Conservation (phyloP, 1,140 invertebrate species). For the Daktulosphaira vitifoliae region DNA sequence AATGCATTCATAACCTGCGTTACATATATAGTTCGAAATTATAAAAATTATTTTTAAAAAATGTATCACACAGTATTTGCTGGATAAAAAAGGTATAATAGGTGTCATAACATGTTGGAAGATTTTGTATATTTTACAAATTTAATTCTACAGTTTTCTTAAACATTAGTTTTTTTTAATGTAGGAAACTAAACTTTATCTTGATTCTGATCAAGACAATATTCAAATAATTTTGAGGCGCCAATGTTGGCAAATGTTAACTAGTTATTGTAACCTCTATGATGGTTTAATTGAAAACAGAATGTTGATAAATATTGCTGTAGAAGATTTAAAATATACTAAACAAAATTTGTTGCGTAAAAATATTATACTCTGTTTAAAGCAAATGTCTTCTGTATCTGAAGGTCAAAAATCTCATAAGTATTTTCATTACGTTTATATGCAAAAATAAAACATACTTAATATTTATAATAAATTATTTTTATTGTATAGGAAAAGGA, state of each 20-base stretch:
- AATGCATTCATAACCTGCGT: too few relatives aligned
- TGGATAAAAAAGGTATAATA: too few relatives aligned
- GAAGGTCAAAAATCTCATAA: not conserved
- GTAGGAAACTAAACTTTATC: conserved; percentile 13
- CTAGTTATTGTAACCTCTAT: conserved; percentile 18
- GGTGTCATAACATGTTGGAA: too few relatives aligned
- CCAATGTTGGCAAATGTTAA: conserved; percentile 27
- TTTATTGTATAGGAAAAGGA: not conserved
- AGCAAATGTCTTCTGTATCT: conserved; percentile 23
- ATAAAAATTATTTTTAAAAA: too few relatives aligned
- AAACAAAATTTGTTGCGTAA: conserved; percentile 27
- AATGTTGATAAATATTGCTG: conserved; percentile 28
- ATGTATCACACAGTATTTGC: too few relatives aligned
- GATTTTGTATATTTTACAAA: too few relatives aligned
- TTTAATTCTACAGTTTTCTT: too few relatives aligned
- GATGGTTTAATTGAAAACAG: conserved; percentile 24
- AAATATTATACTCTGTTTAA: conserved; percentile 12
- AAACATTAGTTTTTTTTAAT: too few relatives aligned
- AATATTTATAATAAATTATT: not conserved
- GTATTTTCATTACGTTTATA: not conserved
- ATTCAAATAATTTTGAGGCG: conserved; percentile 19
- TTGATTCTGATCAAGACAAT: conserved; percentile 17
- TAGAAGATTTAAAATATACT: conserved; percentile 21
- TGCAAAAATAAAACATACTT: not conserved
- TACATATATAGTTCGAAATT: too few relatives aligned